phyloP scores from a whole-genome alignment of 2,113 vertebrate genomes.

The Cinclus cinclus region DNA sequence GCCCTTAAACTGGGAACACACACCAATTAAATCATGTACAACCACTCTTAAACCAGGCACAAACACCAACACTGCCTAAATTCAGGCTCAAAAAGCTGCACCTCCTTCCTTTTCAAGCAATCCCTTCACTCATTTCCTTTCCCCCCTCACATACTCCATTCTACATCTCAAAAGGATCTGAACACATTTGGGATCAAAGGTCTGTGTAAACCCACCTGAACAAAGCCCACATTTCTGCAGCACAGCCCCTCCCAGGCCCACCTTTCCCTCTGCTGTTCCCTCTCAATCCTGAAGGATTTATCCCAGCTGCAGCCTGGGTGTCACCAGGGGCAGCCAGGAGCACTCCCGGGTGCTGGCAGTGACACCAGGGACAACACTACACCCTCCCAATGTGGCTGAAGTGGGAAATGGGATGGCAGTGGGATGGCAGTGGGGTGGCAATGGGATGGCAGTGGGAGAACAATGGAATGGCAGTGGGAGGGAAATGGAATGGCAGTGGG shows the following conservation, averaged over 20 bases:
- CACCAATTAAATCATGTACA: no score
- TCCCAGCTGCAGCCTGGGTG: background rate
- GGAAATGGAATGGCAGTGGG: no score
- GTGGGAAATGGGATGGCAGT: rapidly evolving
- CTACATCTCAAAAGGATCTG: background rate
- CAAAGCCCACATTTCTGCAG: background rate
- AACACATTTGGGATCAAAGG: background rate
- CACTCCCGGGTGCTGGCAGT: rapidly evolving
- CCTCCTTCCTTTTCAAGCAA: background rate
- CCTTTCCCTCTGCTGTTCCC: background rate
- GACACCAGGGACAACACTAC: rapidly evolving
- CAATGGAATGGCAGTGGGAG: rapidly evolving
- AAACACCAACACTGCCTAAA: background rate
- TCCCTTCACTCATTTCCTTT: background rate
- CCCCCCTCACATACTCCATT: background rate
- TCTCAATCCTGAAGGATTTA: background rate
- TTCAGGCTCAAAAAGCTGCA: background rate
- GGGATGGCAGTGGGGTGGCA: no score
- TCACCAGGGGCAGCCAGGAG: background rate
- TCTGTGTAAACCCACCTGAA: background rate
- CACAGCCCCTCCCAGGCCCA: background rate
- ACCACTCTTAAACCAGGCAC: no score
- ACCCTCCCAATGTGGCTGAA: no score
- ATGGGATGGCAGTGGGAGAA: no score
- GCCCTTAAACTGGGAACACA: no score